Evolutionary conservation across 2,113 vertebrate species (phyloP).

Genomic region (Prolemur simus): DNA sequence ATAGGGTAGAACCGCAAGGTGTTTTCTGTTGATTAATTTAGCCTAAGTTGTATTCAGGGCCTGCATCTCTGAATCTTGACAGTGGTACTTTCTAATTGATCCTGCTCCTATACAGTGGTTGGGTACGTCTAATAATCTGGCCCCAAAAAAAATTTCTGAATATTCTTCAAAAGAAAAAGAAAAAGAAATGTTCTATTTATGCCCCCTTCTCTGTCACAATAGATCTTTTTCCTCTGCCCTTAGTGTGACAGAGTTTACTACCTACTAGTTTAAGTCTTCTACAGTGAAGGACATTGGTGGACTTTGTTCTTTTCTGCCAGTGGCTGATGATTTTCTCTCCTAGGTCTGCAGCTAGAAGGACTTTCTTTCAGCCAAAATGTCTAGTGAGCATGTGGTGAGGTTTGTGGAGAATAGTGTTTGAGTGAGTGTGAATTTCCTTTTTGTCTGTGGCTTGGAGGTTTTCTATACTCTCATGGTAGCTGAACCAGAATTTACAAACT

Average conservation of each 20-base stretch:
- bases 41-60: not conserved
- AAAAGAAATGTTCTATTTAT: not conserved
- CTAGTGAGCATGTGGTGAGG: not conserved
- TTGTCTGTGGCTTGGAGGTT: not conserved
- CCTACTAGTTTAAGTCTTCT: not conserved
- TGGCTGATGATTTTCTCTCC: not conserved
- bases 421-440: not conserved
- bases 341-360: not conserved
- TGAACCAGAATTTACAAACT: not conserved
- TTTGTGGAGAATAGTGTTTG: not conserved
- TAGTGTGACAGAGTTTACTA: not conserved
- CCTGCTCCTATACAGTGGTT: not conserved
- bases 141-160: not conserved
- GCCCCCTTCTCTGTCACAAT: not conserved
- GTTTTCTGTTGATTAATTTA: not conserved
- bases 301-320: not conserved
- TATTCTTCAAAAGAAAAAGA: not conserved
- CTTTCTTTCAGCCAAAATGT: not conserved
- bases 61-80: not conserved
- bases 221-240: not conserved
- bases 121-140: not conserved
- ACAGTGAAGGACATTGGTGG: not conserved
- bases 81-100: not conserved
- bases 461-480: not conserved
- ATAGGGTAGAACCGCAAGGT: not conserved